Evolutionary conservation across 1,140 invertebrate genomes (phyloP), one percentile per base, ranked within the genome.

Genomic region (Idris sp.): DNA sequence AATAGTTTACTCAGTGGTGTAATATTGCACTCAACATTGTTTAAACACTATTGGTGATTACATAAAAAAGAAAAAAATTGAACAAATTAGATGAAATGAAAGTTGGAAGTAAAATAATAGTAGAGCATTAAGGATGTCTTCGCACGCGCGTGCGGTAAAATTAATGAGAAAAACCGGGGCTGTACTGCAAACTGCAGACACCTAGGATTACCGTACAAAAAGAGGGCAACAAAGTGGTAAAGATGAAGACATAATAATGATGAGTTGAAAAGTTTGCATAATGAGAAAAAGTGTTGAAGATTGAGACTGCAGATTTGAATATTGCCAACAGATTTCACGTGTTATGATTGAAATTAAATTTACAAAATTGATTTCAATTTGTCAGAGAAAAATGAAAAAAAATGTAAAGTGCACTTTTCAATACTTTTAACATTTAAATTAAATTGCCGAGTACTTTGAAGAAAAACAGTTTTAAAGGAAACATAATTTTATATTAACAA

Each of bases 211-310:
- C 51, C 62, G 26, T 43, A 56, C 33, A 56, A 67, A 67, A 67
- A 67, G 59, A 56, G 26, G 15, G 31, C 33, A 67, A 41, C 49
- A 67, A 67, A 56, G 41, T 65, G 51, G 22, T 51, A 41, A 19
- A 40, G 62, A 67, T 56, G 62, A 61, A 69, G 65, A 69, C 61
- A 54, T 65, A 54, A 65, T 65, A 65, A 54, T 16, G 48, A 65
- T 28, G 38, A 64, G 59, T 28, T 22, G 51, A 38, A 65, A 67
- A 56, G 26, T 67, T 48, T 10, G 22, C 30, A 56, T 67, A 56
- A 56, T 49, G 62, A 67, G 51, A 67, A 67, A 46, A 56, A 56
- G 51, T 26, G 25, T 67, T 48, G 41, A 67, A 26, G 49, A 26
- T 16, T 2, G 46, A 0, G 18, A 14, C 19, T 19, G 41, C n/a